Base-by-base conservation (phyloP, 2,888 invertebrate species). In the Lottia scabra region DNA sequence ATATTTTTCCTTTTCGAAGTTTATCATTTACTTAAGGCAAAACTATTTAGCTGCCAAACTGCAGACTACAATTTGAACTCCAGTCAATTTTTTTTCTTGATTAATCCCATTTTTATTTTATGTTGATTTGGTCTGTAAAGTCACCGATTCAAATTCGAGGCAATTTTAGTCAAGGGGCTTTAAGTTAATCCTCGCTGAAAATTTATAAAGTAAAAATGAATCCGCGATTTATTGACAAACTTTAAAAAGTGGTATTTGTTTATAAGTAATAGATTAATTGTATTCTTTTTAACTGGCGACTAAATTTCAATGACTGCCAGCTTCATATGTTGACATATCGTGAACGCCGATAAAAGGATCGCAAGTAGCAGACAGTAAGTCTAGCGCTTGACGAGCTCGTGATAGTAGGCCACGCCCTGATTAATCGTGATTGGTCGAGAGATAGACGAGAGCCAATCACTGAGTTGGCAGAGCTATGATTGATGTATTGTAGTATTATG, bases 341-440 rank as follows among this genome's bases (percentile, higher is more conserved):
- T 70, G 64, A 70, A 65, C 30, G 23, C 27, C 46, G 70, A 70
- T 70, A 70, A 70, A 70, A 65, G 65, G 63, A 63, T 70, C 70
- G 46, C 19, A 44, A 38, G 26, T 16, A 10, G 65, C 16, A 70
- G 70, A 70, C 70, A 70, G 26, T 45, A 45, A 27, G 70, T 70
- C 70, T 70, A 66, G 70, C 65, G 48, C 45, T 43, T 46, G 63
- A 65, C 70, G 65, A 19, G 70, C 48, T 65, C 46, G 64, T 45
- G 30, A 65, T 15, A 46, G 56, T 13, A 23, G 16, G 46, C 63
- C 70, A 70, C 70, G 65, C 70, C 70, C 48, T 19, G 46, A 15
- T 19, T 46, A 45, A 48, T 30, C 23, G 38, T 65, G 64, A 70
- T 70, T 70, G 70, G 70, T 30, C 65, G 48, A 16, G 13, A 45